Conservation (phyloP, 2,797 vertebrate species). For the Sebastes variabilis region DNA sequence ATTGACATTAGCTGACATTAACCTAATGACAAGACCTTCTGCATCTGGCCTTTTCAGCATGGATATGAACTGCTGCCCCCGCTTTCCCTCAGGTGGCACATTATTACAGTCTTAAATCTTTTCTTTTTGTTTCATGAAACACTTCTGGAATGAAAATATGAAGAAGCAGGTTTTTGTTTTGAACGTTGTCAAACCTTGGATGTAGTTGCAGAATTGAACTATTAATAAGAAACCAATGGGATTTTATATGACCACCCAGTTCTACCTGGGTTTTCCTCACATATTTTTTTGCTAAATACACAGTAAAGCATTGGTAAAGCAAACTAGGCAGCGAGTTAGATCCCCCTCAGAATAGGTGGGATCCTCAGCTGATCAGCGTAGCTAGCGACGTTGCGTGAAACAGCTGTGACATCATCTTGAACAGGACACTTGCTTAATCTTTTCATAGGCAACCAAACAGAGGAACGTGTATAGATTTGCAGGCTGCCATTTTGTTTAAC, state of each 20-base stretch:
- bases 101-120: slow-evolving; percentile 9
- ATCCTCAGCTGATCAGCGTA: no score
- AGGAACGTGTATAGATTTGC: no score
- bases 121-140: neutral
- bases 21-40: slow-evolving; percentile 6
- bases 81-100: neutral
- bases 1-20: slow-evolving; percentile 30
- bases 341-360: neutral
- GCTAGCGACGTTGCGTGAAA: no score
- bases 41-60: slow-evolving; percentile 17
- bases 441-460: no score
- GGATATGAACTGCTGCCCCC: neutral
- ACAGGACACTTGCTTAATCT: no score
- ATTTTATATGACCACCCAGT: neutral
- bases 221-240: neutral
- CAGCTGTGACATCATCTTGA: no score
- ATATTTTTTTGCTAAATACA: neutral
- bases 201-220: neutral
- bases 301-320: neutral
- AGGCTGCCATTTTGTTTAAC: no score
- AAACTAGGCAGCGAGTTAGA: neutral
- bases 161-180: neutral
- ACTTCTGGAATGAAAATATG: neutral
- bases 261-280: neutral
- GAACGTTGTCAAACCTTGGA: neutral